Conservation (phyloP, 2,888 invertebrate species). For the Lasioglossum villosulum region DNA sequence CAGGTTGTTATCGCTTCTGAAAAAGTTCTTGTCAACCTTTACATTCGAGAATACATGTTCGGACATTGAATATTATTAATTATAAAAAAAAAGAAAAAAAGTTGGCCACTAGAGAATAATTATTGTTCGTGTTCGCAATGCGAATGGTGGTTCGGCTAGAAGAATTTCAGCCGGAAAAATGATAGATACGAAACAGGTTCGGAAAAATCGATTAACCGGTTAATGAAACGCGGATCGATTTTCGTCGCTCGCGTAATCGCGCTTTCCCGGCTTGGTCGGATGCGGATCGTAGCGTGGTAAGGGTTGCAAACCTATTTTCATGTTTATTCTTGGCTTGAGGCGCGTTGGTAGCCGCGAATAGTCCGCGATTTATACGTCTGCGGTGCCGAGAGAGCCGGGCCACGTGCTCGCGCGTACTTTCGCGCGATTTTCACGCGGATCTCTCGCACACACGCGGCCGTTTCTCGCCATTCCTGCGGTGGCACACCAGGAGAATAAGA, state of each 20-base stretch:
- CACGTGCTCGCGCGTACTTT: slow-evolving; percentile 49
- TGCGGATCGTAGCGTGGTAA: slow-evolving; percentile 40
- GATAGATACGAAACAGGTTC: background rate
- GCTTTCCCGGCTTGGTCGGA: background rate
- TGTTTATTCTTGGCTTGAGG: slow-evolving; percentile 61
- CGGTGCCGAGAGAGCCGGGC: background rate
- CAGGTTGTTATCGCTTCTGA: background rate
- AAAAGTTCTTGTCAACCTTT: background rate
- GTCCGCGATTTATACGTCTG: slow-evolving; percentile 38
- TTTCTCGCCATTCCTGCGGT: background rate
- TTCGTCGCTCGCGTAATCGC: background rate
- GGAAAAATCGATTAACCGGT: background rate
- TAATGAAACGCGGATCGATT: background rate
- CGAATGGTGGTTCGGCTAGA: background rate
- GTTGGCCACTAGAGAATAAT: background rate
- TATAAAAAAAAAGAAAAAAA: background rate
- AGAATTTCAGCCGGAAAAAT: background rate
- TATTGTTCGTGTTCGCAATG: background rate
- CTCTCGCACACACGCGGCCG: background rate
- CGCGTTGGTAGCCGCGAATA: slow-evolving; percentile 50
- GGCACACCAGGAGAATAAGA: background rate
- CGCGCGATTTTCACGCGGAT: slow-evolving; percentile 52
- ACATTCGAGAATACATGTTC: background rate
- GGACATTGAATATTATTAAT: background rate
- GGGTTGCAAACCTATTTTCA: slow-evolving; percentile 67